phyloP scores from a whole-genome alignment of 2,113 vertebrate species.

The Turdus rufiventris region DNA sequence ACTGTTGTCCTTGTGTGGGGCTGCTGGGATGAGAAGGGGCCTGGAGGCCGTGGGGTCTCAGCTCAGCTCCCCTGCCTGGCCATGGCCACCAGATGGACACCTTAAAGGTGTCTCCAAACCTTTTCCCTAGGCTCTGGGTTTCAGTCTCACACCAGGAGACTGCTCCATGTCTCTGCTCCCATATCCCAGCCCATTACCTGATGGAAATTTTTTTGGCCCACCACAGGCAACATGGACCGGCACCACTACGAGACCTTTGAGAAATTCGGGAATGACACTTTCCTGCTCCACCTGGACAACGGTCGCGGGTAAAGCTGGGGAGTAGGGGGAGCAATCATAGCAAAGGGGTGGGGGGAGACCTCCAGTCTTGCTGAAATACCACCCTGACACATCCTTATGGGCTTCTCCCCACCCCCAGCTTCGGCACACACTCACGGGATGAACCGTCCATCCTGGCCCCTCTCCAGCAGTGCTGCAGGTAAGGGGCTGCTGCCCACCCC shows the following conservation, averaged over 20 bases:
- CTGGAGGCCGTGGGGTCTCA: accelerated
- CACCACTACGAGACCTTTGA: slow-evolving; percentile 88
- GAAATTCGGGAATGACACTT: slow-evolving; percentile 84
- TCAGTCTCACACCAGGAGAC: not conserved
- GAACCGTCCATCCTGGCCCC: slow-evolving; percentile 81
- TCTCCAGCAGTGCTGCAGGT: slow-evolving; percentile 83
- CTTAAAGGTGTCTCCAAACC: not conserved
- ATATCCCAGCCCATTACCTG: not conserved
- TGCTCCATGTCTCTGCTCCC: accelerated
- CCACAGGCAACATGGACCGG: slow-evolving; percentile 84
- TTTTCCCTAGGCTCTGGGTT: not conserved
- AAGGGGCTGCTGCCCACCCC: accelerated
- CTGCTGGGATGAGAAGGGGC: not conserved
- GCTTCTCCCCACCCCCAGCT: slow-evolving; percentile 59
- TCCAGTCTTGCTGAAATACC: accelerated
- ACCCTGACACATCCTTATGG: not conserved
- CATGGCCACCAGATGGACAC: not conserved
- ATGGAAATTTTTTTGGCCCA: not conserved
- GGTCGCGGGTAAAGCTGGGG: slow-evolving; percentile 75
- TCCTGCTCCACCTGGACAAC: slow-evolving; percentile 83
- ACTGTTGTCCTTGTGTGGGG: not conserved
- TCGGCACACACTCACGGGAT: slow-evolving; percentile 81
- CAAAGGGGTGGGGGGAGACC: not conserved
- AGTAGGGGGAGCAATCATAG: not conserved
- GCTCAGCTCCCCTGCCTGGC: accelerated